phyloP scores from a whole-genome alignment of 2,113 vertebrate species.

The Toxostoma redivivum region DNA sequence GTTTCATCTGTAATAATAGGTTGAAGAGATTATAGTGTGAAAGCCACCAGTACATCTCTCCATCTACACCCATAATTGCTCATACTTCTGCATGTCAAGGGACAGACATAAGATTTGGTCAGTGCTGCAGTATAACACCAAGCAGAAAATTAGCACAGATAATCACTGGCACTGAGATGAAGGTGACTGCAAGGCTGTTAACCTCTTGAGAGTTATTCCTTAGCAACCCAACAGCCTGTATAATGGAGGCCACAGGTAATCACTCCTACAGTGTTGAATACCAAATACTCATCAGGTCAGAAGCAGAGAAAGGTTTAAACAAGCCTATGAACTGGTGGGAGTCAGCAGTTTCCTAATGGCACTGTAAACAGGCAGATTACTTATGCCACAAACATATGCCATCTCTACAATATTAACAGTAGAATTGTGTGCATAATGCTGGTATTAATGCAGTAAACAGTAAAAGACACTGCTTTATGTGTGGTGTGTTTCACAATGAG shows the following conservation, averaged over 20 bases:
- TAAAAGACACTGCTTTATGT: background rate
- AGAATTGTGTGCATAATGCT: background rate
- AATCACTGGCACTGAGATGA: background rate
- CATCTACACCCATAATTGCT: background rate
- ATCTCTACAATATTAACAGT: background rate
- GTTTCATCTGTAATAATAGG: background rate
- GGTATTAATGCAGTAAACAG: background rate
- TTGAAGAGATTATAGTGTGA: background rate
- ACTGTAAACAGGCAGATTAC: background rate
- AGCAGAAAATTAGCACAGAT: background rate
- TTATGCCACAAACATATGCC: background rate
- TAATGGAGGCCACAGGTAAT: background rate
- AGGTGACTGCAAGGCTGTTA: background rate
- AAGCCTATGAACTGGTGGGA: background rate
- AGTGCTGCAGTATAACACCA: background rate
- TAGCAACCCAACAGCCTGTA: conserved; percentile 10
- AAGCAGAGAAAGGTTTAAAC: background rate
- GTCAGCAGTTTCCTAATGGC: conserved; percentile 17
- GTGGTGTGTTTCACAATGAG: background rate
- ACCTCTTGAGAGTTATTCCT: background rate
- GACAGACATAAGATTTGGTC: background rate
- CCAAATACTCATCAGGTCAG: background rate
- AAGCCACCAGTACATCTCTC: background rate
- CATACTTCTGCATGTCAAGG: background rate
- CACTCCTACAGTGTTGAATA: background rate